A percentile compares a stretch with the other conserved stretches of the same genome.
Evolutionary conservation across 2,888 invertebrate genomes (phyloP).

Genomic region (Drosophila borborema): DNA sequence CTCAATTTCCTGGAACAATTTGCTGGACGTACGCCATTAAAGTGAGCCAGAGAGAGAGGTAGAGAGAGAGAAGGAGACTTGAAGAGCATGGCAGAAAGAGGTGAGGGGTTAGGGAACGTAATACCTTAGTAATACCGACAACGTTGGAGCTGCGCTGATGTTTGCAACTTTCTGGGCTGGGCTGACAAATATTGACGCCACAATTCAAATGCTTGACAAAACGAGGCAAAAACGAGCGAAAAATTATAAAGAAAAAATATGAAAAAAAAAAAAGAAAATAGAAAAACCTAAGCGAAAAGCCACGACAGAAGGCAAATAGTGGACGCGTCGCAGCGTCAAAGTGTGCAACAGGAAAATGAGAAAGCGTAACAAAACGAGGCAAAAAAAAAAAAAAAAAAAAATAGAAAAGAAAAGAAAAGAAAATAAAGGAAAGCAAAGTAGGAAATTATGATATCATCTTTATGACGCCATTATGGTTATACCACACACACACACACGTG

Average conservation of each 20-base stretch:
- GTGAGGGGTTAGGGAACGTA: neutral
- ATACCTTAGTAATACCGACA: constrained; percentile 7
- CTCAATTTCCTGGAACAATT: constrained; percentile 75
- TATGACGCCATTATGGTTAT: constrained; percentile 76
- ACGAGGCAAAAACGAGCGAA: constrained; percentile 25
- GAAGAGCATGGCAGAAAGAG: neutral
- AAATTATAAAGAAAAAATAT: constrained; percentile 40
- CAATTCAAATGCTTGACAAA: constrained; percentile 65
- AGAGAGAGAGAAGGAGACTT: neutral
- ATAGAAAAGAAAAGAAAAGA: neutral
- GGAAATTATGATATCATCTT: constrained; percentile 77
- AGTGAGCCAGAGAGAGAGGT: neutral
- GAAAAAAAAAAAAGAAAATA: constrained; percentile 13
- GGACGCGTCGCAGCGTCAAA: constrained; percentile 35
- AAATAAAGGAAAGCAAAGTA: constrained; percentile 63
- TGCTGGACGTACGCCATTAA: constrained; percentile 58
- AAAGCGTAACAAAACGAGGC: constrained; percentile 39
- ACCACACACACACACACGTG: constrained; percentile 25
- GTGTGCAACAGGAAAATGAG: constrained; percentile 52
- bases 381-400: constrained; percentile 7
- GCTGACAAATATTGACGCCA: constrained; percentile 69
- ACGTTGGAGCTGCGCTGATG: constrained; percentile 24
- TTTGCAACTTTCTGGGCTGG: constrained; percentile 38
- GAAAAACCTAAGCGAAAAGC: constrained; percentile 24
- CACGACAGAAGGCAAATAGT: constrained; percentile 52